Percentiles rank a stretch among this genome's conserved stretches.
Evolutionary conservation across 2,888 invertebrate genomes (phyloP).

Genomic region (Rhamnusium bicolor): DNA sequence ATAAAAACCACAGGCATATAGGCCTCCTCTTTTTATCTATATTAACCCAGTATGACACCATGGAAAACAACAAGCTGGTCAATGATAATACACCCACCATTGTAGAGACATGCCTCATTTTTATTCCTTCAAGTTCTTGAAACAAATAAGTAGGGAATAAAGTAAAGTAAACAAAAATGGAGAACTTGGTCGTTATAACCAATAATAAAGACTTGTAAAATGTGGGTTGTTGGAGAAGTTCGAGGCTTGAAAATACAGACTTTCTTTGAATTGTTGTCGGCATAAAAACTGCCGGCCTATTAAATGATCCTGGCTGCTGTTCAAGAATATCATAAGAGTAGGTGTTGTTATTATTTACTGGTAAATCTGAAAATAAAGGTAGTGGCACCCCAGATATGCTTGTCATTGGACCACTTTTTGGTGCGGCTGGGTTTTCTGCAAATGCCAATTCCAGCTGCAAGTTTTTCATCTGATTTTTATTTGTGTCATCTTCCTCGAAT

Average conservation of each 20-base stretch:
- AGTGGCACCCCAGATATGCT: constrained; percentile 67
- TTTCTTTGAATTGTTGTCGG: constrained; percentile 49
- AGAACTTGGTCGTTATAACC: constrained; percentile 74
- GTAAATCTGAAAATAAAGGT: constrained; percentile 75
- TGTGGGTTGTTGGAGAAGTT: constrained; percentile 62
- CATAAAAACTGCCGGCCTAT: constrained; percentile 59
- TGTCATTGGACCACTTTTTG: constrained; percentile 48
- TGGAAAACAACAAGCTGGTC: constrained; percentile 59
- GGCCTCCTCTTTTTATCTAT: constrained; percentile 62
- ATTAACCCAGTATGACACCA: constrained; percentile 61
- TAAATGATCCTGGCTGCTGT: constrained; percentile 29
- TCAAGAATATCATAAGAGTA: constrained; percentile 65
- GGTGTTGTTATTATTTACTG: constrained; percentile 70
- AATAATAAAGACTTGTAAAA: constrained; percentile 75
- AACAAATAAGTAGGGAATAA: constrained; percentile 74
- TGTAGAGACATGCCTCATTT: constrained; percentile 58
- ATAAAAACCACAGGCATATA: constrained; percentile 68
- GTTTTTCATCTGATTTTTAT: constrained; percentile 43
- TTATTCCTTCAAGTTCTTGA: constrained; percentile 58
- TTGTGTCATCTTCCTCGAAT: constrained; percentile 50
- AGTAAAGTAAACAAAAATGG: constrained; percentile 72
- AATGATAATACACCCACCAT: constrained; percentile 62
- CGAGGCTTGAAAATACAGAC: constrained; percentile 42
- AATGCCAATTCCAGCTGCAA: constrained; percentile 54
- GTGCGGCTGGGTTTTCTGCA: constrained; percentile 56